Evolutionary conservation across 2,113 vertebrate genomes (phyloP).

Genomic region (Perccottus glenii): DNA sequence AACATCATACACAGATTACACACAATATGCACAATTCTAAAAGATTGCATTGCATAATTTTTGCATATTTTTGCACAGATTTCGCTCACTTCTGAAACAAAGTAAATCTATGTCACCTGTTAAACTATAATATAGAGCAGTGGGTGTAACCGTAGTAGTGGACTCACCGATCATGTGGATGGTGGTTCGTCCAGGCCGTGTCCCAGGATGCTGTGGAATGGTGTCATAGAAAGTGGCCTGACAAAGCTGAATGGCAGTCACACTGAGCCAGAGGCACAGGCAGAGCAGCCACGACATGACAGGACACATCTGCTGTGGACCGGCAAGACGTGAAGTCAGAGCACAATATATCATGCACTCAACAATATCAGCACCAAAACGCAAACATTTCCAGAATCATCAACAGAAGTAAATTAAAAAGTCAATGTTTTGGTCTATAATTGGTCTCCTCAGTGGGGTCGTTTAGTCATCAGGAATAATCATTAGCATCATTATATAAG

Average conservation of each 20-base stretch:
- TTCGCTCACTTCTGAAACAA: no score
- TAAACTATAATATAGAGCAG: not conserved
- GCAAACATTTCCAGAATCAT: constrained; percentile 9
- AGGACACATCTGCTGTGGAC: constrained; percentile 87
- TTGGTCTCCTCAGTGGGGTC: constrained; percentile 23
- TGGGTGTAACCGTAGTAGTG: not conserved
- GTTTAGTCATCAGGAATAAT: constrained; percentile 56
- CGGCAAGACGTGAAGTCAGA: constrained; percentile 64
- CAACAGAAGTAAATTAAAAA: not conserved
- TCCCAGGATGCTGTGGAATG: constrained; percentile 91
- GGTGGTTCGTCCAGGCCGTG: constrained; percentile 87
- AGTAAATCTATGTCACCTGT: no score
- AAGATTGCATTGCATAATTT: no score
- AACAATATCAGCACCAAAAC: constrained; percentile 4
- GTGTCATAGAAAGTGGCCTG: constrained; percentile 92
- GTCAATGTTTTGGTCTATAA: constrained; percentile 13
- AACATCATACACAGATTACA: no score
- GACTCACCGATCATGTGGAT: constrained; percentile 78
- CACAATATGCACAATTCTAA: no score
- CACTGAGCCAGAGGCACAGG: constrained; percentile 90
- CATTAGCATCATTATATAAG: constrained; percentile 67
- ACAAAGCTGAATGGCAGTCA: constrained; percentile 89
- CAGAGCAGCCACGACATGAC: constrained; percentile 96
- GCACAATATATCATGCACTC: constrained; percentile 39
- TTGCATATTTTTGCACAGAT: no score